phyloP scores from a whole-genome alignment of 2,797 vertebrate species.

The Prionace glauca region DNA sequence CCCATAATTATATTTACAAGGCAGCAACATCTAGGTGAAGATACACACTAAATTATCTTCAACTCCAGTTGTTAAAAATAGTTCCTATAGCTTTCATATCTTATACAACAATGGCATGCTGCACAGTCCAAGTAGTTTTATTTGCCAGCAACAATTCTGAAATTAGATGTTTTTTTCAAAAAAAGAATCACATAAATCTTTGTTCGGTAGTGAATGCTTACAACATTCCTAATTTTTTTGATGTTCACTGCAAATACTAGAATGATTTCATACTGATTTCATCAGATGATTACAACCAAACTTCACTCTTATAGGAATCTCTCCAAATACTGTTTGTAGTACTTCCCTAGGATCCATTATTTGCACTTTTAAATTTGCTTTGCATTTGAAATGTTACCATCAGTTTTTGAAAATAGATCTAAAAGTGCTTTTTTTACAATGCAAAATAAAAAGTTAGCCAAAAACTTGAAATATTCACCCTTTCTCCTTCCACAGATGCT shows the following conservation, averaged over 20 bases:
- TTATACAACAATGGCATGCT: neutral
- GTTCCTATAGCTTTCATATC: neutral
- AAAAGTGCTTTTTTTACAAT: neutral
- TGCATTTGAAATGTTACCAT: too few species aligned
- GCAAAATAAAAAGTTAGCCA: neutral
- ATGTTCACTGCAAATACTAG: neutral
- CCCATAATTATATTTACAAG: neutral
- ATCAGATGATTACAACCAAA: neutral
- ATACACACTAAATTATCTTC: neutral
- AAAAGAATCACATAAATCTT: neutral
- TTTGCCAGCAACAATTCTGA: neutral
- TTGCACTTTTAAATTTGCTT: neutral
- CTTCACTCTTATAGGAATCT: neutral
- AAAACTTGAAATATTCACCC: neutral
- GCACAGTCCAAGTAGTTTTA: neutral
- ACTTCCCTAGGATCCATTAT: neutral
- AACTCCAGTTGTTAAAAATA: neutral
- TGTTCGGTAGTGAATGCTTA: neutral
- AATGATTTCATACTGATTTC: neutral
- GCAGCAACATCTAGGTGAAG: neutral
- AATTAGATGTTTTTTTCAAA: too few species aligned
- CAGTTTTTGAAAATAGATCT: too few species aligned
- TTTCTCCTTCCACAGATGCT: too few species aligned
- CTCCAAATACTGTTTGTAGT: neutral
- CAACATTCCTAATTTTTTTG: neutral